Evolutionary conservation across 2,797 vertebrate genomes (phyloP), one percentile per base, ranked within the genome.

Genomic region (Hemitrygon akajei): DNA sequence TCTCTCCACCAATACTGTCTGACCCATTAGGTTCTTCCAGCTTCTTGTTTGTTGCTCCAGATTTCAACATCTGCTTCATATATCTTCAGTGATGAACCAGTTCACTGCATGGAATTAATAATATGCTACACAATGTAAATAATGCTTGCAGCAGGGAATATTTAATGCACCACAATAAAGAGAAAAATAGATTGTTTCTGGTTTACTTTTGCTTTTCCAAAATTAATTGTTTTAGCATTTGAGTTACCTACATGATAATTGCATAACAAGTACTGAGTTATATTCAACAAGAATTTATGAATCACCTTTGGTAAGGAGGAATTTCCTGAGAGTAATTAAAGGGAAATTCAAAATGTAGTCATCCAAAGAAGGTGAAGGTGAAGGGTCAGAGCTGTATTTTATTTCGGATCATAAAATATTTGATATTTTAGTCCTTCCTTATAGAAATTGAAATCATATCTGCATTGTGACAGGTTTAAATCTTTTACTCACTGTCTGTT

Each of bases 391-490:
- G 86, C 3, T 66, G 30, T 37, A 66, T 66, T 34, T 89, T 89
- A 47, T 86, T 86, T 86, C 82, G 60, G 60, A 60, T 86, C 18
- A 37, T 89, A 63, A 89, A 34, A 66, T 22, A n/a, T 89, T 89
- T 89, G 60, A 66, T 66, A 66, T 66, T 66, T 18, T 66, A 89
- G 34, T 66, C 11, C 25, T 87, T 87, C 27, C n/a, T 63, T 87
- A 7, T 3, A 27, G 56, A 30, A 63, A 63, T 63, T 87, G 12
- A n/a, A n/a, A 87, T 30, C 11, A 56, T 84, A 12, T 4, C 56
- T n/a, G 84, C 58, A 63, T n/a, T 87, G 84, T 87, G 84, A n/a
- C 30, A 63, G 27, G 58, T 87, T n/a, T 30, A 87, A 30, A 87
- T 63, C 3, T 87, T 27, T 60, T 82, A 25, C 56, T 56, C 25